Evolutionary conservation across 2,888 invertebrate species (phyloP).

Genomic region (Drosophila anomalata): DNA sequence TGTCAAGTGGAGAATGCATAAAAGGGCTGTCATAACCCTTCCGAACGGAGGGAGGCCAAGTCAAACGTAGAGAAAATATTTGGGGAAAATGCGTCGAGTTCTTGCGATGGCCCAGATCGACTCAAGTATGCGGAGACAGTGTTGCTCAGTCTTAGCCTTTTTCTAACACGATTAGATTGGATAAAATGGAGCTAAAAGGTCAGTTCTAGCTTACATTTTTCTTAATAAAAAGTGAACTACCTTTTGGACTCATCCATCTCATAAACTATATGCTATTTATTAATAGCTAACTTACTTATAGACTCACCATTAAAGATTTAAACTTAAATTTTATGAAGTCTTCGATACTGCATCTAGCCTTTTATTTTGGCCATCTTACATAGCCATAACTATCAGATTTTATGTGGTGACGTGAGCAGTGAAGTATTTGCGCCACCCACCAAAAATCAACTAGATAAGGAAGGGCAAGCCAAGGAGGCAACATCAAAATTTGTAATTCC

Average conservation of each 20-base stretch:
- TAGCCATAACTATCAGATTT: constrained; percentile 3
- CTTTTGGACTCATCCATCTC: no score
- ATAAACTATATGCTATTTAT: no score
- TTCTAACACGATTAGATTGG: background rate
- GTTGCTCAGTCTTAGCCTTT: constrained; percentile 6
- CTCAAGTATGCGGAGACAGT: constrained; percentile 36
- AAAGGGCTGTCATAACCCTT: constrained; percentile 45
- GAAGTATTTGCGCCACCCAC: constrained; percentile 49
- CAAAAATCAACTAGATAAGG: constrained; percentile 1
- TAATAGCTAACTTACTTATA: no score
- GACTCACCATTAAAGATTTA: no score
- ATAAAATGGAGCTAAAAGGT: background rate
- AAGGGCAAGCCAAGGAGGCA: constrained; percentile 18
- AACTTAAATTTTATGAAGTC: no score
- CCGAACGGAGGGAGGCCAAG: constrained; percentile 35
- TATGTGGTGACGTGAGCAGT: constrained; percentile 30
- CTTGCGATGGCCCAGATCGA: constrained; percentile 8
- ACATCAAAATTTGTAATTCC: constrained; percentile 53
- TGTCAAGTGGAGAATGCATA: constrained; percentile 56
- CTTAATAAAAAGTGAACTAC: no score
- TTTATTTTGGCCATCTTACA: constrained; percentile 17
- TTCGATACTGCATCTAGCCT: background rate
- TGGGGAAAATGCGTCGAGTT: constrained; percentile 73
- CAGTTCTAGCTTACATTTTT: background rate
- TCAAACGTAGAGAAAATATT: constrained; percentile 70